Conservation (phyloP, 2,888 invertebrate species). For the Encarsia formosa region DNA sequence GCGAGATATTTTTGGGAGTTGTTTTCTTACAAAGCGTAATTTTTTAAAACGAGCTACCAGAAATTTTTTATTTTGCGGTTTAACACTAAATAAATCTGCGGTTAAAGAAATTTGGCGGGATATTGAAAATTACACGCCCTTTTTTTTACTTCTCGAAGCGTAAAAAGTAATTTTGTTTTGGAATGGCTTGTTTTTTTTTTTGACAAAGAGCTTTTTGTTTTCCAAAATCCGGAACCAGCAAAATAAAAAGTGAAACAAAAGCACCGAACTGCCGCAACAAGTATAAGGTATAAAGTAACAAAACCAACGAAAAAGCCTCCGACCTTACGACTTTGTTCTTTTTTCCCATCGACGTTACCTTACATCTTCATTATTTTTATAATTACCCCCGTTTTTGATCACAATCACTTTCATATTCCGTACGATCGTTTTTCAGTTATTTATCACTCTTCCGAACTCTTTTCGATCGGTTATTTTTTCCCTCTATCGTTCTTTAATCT, state of each 20-base stretch:
- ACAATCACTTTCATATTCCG: constrained; percentile 18
- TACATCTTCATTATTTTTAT: constrained; percentile 23
- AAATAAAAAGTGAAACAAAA: not conserved
- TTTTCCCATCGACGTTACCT: constrained; percentile 8
- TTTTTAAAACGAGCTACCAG: too few species aligned
- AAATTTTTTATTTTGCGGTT: too few species aligned
- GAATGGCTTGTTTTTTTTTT: too few species aligned
- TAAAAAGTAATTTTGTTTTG: too few species aligned
- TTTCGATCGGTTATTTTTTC: not conserved
- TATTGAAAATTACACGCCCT: too few species aligned
- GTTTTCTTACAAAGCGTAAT: too few species aligned
- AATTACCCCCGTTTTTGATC: constrained; percentile 21
- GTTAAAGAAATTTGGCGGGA: too few species aligned
- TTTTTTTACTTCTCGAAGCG: too few species aligned
- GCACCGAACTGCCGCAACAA: not conserved
- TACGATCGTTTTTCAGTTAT: constrained; percentile 20
- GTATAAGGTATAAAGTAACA: not conserved
- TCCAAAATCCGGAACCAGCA: not conserved
- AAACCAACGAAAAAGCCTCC: not conserved
- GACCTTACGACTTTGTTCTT: constrained; percentile 4
- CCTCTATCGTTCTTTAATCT: not conserved
- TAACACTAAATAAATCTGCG: too few species aligned
- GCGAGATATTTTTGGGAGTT: too few species aligned
- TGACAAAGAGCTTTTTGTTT: not conserved
- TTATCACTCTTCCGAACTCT: constrained; percentile 11